Evolutionary conservation across 2,888 invertebrate genomes (phyloP), one percentile per base, ranked within the genome.

Genomic region (Microchrysa polita): DNA sequence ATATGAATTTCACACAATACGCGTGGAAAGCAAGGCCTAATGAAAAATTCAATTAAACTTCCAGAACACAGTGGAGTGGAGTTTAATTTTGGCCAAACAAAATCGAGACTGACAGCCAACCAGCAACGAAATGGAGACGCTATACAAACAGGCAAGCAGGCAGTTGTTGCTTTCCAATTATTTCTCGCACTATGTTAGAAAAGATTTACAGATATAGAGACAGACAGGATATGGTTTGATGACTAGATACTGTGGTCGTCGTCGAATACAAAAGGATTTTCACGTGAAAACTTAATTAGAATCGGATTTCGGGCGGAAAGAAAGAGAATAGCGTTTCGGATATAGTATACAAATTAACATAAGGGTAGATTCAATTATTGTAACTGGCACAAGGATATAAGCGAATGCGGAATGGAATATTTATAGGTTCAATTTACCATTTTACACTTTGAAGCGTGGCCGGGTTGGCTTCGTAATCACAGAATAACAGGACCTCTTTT

Each of bases 381-480:
- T 34, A 7, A 34, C 2, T 34, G 2, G 27, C 7, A 7, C 2
- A 5, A 9, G 18, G 9, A 53, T 9, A 16, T 53, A 53, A 7
- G 2, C n/a, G 18, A 5, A 16, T 16, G 18, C 9, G n/a, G 2
- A 9, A 16, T 53, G 53, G 5, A 5, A n/a, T 53, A 7, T 7
- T 34, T 34, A 34, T 34, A 34, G 2, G 27, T 18, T 20, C 42
- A 14, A 81, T 82, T 83, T 81, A 95, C 96, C 96, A 96, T 79
- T 89, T 87, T 67, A 94, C 93, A 77, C 88, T 88, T 63, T 87
- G 88, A 42, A 96, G 86, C 10, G 92, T 89, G 23, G 93, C 91
- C 0, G 96, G 96, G 86, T 96, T 96, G 73, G 96, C 93, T 77
- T 92, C 91, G 82, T 94, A 95, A 79, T 90, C 89, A 83, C 96